phyloP scores from a whole-genome alignment of 2,797 vertebrate genomes.

The Sebastes vulpes region DNA sequence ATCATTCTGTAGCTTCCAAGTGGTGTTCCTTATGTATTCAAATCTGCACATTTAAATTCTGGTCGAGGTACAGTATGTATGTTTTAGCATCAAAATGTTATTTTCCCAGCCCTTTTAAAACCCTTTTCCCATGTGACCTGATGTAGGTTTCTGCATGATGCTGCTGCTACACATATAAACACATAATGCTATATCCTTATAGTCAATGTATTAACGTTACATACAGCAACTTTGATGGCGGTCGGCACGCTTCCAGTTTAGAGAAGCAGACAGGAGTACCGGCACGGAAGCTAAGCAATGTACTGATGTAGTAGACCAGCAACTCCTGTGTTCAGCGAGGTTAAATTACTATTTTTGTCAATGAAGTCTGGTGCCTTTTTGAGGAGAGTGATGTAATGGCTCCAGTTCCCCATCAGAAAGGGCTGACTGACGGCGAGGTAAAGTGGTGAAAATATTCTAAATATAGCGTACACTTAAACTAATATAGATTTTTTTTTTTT shows the following conservation, averaged over 20 bases:
- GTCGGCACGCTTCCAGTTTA: not conserved
- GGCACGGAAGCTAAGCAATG: not conserved
- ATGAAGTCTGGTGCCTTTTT: not conserved
- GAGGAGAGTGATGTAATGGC: not conserved
- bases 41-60: too few relatives aligned
- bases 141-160: not conserved
- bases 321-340: not conserved
- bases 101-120: not conserved
- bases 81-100: too few relatives aligned
- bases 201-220: not conserved
- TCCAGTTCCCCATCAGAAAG: not conserved
- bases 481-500: not conserved
- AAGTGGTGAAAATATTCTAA: not conserved
- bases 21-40: too few relatives aligned
- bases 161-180: not conserved
- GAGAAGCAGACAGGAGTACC: not conserved
- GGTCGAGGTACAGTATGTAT: too few relatives aligned
- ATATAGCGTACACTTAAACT: not conserved
- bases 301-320: not conserved
- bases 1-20: too few relatives aligned
- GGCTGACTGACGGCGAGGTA: not conserved
- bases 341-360: not conserved
- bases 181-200: too few relatives aligned
- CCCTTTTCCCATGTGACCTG: not conserved
- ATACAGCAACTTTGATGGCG: not conserved